Evolutionary conservation across 2,888 invertebrate species (phyloP), one percentile per base, ranked within the genome.

Genomic region (Scaptodrosophila latifasciaeformis): DNA sequence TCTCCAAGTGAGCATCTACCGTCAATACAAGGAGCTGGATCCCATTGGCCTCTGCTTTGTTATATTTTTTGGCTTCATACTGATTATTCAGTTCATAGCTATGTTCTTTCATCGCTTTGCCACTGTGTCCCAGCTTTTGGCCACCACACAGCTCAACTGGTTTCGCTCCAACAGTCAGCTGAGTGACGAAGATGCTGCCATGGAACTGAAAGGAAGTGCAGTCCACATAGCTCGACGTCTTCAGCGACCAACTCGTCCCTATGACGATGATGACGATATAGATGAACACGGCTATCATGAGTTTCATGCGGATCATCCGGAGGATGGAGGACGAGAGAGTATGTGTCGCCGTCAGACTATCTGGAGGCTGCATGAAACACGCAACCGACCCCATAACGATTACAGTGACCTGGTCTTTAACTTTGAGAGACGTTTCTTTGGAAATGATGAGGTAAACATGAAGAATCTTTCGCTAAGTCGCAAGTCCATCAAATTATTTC

Each of bases 31-130:
- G 27, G 89, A 92, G 81, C 83, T 92, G 62, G 92, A 92, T 82
- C 92, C 92, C 1, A 92, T 92, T 60, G 90, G 93, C 57, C 88
- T 93, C n/a, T 90, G 92, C 19, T 93, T 93, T 83, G 88, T 94
- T 21, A 85, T 91, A 48, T 91, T 92, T 82, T 93, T 93, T 80
- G 91, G 91, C 13, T 74, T 89, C 5, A 90, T 93, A 57, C 85
- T 93, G 64, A 83, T 91, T 30, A 89, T 93, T 44, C 92, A 94
- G 87, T 93, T 93, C 79, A 75, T 90, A 39, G 92, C 91, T 12
- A 93, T 93, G 93, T 84, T 93, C 60, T 88, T 92, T 71, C 93
- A 93, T 88, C 90, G 93, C 19, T 91, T 92, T 75, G 91, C 90
- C 40, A 93, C 93, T 1, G 87, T 92, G 65, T 90, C 92, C 0